phyloP scores from a whole-genome alignment of 2,797 vertebrate genomes.

The Periparus ater region DNA sequence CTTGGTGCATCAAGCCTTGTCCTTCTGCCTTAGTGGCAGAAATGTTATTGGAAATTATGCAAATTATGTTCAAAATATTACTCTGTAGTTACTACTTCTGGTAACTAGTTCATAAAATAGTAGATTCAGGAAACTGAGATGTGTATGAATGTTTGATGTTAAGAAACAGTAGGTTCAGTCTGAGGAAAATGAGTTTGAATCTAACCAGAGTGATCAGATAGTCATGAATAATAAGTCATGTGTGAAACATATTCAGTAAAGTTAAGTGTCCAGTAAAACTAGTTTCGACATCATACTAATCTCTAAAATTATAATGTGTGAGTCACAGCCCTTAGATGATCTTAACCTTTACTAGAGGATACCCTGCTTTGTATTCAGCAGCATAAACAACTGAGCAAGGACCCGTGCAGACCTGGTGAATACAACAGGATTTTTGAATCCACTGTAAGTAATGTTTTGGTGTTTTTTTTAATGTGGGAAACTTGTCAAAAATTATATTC shows the following conservation, averaged over 20 bases:
- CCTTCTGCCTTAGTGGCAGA: neutral
- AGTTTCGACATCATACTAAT: conserved; percentile 65
- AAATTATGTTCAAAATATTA: neutral
- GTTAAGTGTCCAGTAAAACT: conserved; percentile 68
- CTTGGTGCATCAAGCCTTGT: neutral
- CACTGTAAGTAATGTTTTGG: conserved; percentile 46
- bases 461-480: neutral
- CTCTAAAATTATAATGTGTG: conserved; percentile 65
- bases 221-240: conserved; percentile 52
- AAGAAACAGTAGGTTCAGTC: neutral
- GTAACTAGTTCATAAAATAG: neutral
- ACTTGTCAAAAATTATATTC: neutral
- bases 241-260: conserved; percentile 62
- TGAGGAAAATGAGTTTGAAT: conserved; percentile 22
- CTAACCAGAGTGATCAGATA: neutral
- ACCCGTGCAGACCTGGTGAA: conserved; percentile 31
- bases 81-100: neutral
- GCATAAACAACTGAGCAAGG: conserved; percentile 59
- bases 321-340: conserved; percentile 62
- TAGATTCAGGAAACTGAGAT: neutral
- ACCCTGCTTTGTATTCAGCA: conserved; percentile 39
- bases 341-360: conserved; percentile 65
- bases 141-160: neutral
- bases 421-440: neutral
- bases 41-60: neutral